phyloP scores from a whole-genome alignment of 2,888 invertebrate genomes.

The Clanis bilineata region DNA sequence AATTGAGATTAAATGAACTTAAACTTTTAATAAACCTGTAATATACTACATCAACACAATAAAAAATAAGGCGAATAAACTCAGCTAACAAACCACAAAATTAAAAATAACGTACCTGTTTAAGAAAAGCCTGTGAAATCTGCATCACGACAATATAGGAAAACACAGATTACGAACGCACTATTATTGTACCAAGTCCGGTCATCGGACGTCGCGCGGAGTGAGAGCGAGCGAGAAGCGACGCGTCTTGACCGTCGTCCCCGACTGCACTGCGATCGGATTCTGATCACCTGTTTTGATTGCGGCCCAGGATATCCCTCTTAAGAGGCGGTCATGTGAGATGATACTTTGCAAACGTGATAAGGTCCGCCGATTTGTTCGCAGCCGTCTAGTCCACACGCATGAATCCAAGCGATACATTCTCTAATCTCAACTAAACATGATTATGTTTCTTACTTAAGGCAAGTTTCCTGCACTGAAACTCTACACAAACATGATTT shows the following conservation, averaged over 20 bases:
- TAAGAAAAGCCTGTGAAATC: constrained; percentile 58
- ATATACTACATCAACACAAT: no score
- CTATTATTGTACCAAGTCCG: constrained; percentile 9
- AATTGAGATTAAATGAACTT: no score
- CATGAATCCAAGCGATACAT: no score
- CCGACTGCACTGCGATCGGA: constrained; percentile 41
- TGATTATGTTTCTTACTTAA: no score
- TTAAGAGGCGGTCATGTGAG: constrained; percentile 44
- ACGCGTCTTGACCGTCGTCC: constrained; percentile 34
- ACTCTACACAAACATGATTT: no score
- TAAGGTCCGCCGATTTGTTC: no score
- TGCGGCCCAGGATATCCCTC: constrained; percentile 30
- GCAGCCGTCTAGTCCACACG: no score
- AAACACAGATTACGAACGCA: constrained; percentile 7
- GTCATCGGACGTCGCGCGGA: background rate
- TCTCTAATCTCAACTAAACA: no score
- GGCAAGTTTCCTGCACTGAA: no score
- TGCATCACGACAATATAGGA: constrained; percentile 30
- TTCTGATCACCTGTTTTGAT: constrained; percentile 42
- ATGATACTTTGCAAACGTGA: constrained; percentile 25
- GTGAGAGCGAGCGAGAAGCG: background rate
- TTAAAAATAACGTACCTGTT: constrained; percentile 48
- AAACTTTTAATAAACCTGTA: no score
- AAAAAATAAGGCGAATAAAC: no score
- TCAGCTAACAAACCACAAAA: no score